Conservation (phyloP, 2,113 vertebrate genomes). For the Smithornis capensis region DNA sequence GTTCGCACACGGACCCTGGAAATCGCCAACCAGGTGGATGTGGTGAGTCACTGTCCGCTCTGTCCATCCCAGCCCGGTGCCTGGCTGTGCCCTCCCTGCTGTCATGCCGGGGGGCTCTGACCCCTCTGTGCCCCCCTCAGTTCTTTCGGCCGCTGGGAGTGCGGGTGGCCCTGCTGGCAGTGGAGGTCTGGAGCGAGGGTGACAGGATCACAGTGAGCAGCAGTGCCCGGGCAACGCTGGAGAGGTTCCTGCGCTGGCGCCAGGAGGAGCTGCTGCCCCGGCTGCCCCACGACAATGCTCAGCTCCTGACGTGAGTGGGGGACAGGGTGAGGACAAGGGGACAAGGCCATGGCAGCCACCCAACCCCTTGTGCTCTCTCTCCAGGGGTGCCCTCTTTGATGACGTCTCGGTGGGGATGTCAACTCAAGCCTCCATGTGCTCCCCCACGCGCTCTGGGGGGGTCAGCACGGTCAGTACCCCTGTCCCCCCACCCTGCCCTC, state of each 20-base stretch:
- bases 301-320: slow-evolving; percentile 88
- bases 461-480: slow-evolving; percentile 85
- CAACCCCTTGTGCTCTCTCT: background rate
- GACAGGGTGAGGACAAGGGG: background rate
- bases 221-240: slow-evolving; percentile 74
- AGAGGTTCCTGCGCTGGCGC: slow-evolving; percentile 88
- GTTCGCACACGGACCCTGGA: slow-evolving; percentile 84
- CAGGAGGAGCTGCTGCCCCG: slow-evolving; percentile 79
- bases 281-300: slow-evolving; percentile 89
- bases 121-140: slow-evolving; percentile 44
- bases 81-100: rapidly evolving
- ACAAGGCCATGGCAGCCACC: rapidly evolving
- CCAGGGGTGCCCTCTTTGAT: slow-evolving; percentile 78
- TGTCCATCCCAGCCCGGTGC: rapidly evolving
- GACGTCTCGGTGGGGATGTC: slow-evolving; percentile 86
- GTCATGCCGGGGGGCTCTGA: background rate
- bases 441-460: slow-evolving; percentile 83
- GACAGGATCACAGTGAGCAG: slow-evolving; percentile 75
- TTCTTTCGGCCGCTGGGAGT: slow-evolving; percentile 87
- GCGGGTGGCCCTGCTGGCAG: slow-evolving; percentile 83
- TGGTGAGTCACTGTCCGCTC: slow-evolving; percentile 68
- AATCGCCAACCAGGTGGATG: slow-evolving; percentile 87
- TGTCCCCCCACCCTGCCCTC: rapidly evolving
- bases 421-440: slow-evolving; percentile 88
- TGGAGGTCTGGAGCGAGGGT: slow-evolving; percentile 88